phyloP scores from a whole-genome alignment of 2,797 vertebrate genomes.

The Setipinna tenuifilis region DNA sequence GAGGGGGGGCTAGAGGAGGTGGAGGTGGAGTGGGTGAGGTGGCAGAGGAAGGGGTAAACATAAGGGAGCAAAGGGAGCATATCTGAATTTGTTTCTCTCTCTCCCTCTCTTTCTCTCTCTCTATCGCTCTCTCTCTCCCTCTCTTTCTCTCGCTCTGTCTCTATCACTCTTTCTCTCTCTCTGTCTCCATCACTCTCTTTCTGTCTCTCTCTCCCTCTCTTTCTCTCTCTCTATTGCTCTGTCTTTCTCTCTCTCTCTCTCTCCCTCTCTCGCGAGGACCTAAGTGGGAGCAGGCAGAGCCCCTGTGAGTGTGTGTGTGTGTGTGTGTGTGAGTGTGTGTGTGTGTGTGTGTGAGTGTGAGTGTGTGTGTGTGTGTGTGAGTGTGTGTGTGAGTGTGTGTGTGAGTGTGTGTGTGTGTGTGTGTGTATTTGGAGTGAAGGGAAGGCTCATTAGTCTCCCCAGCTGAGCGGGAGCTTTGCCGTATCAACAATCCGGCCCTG shows the following conservation, averaged over 20 bases:
- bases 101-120: too few species aligned
- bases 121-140: too few species aligned
- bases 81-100: neutral
- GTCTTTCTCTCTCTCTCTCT: neutral
- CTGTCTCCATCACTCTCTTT: too few species aligned
- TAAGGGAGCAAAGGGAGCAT: neutral
- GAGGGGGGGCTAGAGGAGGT: neutral
- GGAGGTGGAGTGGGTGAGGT: neutral
- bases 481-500: conserved; percentile 62
- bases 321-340: too few species aligned
- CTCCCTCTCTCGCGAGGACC: neutral
- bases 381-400: neutral
- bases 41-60: neutral
- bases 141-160: too few species aligned
- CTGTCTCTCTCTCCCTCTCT: neutral
- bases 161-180: too few species aligned
- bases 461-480: conserved; percentile 52
- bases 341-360: too few species aligned
- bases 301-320: too few species aligned
- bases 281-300: neutral
- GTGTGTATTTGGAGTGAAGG: conserved; percentile 24
- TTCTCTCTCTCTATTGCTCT: neutral
- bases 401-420: conserved; percentile 30
- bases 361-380: too few species aligned
- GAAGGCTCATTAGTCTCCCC: conserved; percentile 56